A percentile compares a stretch with the other conserved stretches of the same genome.
phyloP scores from a whole-genome alignment of 2,888 invertebrate genomes.

The Alentia gelatinosa region DNA sequence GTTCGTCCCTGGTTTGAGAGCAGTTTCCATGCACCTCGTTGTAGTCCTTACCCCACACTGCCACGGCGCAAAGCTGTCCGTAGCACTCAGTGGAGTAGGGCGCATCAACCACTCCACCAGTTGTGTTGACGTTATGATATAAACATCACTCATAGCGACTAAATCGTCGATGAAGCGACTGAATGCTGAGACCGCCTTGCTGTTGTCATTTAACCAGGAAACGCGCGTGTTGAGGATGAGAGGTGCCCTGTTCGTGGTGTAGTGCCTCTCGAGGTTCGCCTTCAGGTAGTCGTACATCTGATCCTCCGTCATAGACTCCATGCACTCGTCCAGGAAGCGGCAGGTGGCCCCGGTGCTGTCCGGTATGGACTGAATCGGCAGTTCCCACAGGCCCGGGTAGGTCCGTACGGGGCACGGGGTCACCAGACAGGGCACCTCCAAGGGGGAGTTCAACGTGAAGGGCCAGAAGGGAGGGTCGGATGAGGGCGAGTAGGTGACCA shows the following conservation, averaged over 20 bases:
- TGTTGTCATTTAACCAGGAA: constrained; percentile 85
- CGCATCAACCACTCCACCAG: constrained; percentile 73
- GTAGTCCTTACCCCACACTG: neutral
- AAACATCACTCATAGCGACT: constrained; percentile 73
- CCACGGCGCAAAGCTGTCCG: neutral
- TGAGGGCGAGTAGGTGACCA: constrained; percentile 91
- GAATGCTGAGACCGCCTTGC: neutral
- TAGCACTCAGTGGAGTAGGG: constrained; percentile 67
- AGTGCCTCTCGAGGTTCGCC: constrained; percentile 88
- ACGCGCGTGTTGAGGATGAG: constrained; percentile 91
- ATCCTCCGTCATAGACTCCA: constrained; percentile 66
- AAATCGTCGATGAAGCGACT: constrained; percentile 62
- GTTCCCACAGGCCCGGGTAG: constrained; percentile 85
- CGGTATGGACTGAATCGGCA: constrained; percentile 83
- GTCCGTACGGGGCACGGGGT: neutral
- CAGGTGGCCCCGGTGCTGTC: constrained; percentile 66
- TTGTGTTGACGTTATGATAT: constrained; percentile 69
- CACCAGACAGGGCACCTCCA: constrained; percentile 63
- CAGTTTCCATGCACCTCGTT: neutral
- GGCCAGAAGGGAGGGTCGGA: constrained; percentile 95
- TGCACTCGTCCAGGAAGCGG: constrained; percentile 71
- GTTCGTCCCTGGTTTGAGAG: neutral
- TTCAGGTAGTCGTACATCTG: constrained; percentile 82
- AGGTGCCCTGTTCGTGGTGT: constrained; percentile 86
- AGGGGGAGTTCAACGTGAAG: constrained; percentile 90